Conservation (phyloP, 2,113 vertebrate species). For the Petromus typicus region DNA sequence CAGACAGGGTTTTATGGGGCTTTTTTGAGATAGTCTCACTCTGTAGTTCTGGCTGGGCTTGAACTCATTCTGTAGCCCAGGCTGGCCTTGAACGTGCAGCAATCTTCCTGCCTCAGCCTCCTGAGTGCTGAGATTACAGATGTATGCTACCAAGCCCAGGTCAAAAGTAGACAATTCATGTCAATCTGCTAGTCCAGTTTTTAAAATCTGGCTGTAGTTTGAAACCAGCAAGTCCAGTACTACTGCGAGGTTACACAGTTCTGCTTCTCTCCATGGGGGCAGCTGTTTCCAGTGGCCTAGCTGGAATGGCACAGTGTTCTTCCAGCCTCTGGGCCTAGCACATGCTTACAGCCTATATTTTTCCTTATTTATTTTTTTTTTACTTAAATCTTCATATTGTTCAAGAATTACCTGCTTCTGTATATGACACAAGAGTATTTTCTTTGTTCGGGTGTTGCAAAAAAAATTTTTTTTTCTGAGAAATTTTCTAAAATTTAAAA, state of each 20-base stretch:
- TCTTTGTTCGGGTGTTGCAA: neutral
- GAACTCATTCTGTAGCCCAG: neutral
- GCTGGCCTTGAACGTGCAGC: neutral
- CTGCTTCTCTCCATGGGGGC: neutral
- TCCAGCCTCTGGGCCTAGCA: fast-evolving
- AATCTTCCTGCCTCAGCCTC: neutral
- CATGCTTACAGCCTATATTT: neutral
- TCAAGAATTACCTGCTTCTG: neutral
- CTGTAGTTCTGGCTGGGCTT: neutral
- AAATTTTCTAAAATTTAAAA: slow-evolving; percentile 23
- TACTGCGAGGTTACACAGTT: neutral
- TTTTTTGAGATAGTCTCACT: neutral
- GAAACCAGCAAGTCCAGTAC: neutral
- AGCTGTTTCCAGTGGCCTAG: neutral
- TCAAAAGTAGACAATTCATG: neutral
- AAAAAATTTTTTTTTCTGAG: slow-evolving; percentile 24
- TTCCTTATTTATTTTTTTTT: neutral
- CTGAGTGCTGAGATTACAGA: neutral
- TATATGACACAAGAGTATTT: neutral
- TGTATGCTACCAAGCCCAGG: neutral
- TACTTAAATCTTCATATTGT: neutral
- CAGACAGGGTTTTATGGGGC: neutral
- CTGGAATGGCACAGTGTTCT: neutral
- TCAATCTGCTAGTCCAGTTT: neutral
- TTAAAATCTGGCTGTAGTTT: slow-evolving; percentile 15